These are phyloP conservation scores for Centropus bengalensis DNA, from an alignment of 2,113 vertebrate genomes.

Conservation along the genomic window DNA sequence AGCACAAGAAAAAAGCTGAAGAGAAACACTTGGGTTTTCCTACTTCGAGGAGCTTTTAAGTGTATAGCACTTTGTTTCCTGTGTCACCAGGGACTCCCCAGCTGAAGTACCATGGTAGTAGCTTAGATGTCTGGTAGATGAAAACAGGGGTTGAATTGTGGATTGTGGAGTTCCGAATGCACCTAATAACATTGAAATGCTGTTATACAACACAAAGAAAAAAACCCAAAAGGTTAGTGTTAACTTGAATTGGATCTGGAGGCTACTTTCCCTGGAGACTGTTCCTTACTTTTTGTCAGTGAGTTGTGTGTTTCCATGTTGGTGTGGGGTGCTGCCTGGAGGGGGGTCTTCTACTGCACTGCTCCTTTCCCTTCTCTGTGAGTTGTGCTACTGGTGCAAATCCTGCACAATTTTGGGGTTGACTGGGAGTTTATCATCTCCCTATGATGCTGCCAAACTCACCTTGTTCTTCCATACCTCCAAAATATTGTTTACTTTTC, in stretches of 20 bases:
- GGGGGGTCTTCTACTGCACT: fast-evolving
- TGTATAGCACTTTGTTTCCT: not conserved
- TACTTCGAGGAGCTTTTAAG: not conserved
- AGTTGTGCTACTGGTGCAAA: not conserved
- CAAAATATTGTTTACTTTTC: not conserved
- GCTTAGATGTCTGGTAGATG: not conserved
- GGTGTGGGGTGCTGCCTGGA: fast-evolving
- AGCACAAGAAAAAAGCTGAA: not conserved
- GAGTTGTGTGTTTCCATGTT: not conserved
- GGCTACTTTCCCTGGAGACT: not conserved
- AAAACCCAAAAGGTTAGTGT: too few relatives aligned
- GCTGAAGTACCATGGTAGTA: not conserved
- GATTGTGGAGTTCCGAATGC: not conserved
- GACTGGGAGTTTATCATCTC: not conserved
- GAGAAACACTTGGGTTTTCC: not conserved
- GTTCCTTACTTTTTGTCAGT: not conserved
- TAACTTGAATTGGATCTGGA: not conserved
- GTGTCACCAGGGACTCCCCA: not conserved
- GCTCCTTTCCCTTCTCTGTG: not conserved
- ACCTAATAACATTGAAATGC: not conserved
- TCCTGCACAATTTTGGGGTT: too few relatives aligned
- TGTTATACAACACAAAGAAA: not conserved
- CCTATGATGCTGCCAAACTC: not conserved
- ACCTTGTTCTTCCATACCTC: not conserved
- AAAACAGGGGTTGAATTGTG: not conserved